Conservation (phyloP, 2,113 vertebrate species). For the Periophthalmus modestus region DNA sequence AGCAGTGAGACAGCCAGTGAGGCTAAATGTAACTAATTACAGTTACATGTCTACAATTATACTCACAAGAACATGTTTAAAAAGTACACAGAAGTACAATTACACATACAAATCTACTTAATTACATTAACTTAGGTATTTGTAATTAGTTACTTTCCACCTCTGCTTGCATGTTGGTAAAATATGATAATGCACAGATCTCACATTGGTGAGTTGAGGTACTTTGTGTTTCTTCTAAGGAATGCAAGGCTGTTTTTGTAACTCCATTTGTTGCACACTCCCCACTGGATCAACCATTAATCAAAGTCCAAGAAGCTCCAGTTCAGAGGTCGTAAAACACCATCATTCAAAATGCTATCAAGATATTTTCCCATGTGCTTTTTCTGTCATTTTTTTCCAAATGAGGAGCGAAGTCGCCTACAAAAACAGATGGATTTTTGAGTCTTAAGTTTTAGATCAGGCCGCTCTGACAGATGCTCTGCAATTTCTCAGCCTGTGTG, state of each 20-base stretch:
- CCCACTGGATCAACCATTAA: slow-evolving; percentile 26
- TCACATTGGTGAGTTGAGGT: background rate
- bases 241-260: slow-evolving; percentile 4
- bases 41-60: no score
- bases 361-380: slow-evolving; percentile 63
- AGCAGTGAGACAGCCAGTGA: no score
- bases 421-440: slow-evolving; percentile 34
- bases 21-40: no score
- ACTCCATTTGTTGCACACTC: slow-evolving; percentile 13
- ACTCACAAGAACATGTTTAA: no score
- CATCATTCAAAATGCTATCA: slow-evolving; percentile 35
- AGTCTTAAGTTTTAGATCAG: slow-evolving; percentile 18
- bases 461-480: slow-evolving; percentile 42
- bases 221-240: background rate
- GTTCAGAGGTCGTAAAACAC: slow-evolving; percentile 49
- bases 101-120: background rate
- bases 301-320: slow-evolving; percentile 33
- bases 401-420: slow-evolving; percentile 31
- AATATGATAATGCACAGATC: background rate
- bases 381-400: slow-evolving; percentile 16
- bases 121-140: background rate
- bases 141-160: background rate
- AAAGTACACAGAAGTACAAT: no score
- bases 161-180: background rate
- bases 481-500: slow-evolving; percentile 39